A percentile compares a stretch with the other conserved stretches of the same genome.
Conservation (phyloP, 1,140 invertebrate species). For the Diachasmimorpha longicaudata region DNA sequence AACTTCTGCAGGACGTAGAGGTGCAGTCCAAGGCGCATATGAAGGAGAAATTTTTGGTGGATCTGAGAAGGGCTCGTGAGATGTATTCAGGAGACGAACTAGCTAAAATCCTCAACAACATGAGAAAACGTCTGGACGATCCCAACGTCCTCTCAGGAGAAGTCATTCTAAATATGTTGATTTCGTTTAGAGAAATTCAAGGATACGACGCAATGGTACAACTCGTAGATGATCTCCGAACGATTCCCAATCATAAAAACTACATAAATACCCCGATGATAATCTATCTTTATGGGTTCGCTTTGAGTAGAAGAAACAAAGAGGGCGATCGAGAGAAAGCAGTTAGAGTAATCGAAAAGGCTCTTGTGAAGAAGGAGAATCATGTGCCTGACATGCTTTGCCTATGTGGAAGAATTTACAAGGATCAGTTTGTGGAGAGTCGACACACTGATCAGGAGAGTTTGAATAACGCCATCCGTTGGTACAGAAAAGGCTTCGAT, state of each 20-base stretch:
- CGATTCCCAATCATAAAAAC: constrained; percentile 89
- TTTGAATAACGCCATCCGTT: constrained; percentile 91
- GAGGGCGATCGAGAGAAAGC: constrained; percentile 95
- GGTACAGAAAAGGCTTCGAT: constrained; percentile 98
- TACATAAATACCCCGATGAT: constrained; percentile 90
- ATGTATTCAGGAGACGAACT: constrained; percentile 85
- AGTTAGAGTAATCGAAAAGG: constrained; percentile 88
- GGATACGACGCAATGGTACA: constrained; percentile 99
- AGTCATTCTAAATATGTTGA: constrained; percentile 90
- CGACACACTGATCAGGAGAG: constrained; percentile 88
- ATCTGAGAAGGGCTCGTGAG: constrained; percentile 92
- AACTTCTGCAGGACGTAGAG: constrained; percentile 91
- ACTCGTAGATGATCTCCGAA: constrained; percentile 92
- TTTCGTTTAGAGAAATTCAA: constrained; percentile 89
- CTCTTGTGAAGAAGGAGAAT: constrained; percentile 90
- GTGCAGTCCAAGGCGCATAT: constrained; percentile 94
- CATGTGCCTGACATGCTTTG: constrained; percentile 97
- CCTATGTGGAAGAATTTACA: constrained; percentile 97
- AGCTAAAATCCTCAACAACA: constrained; percentile 83
- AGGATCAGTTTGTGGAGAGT: constrained; percentile 98
- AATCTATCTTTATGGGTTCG: constrained; percentile 94
- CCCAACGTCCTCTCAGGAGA: constrained; percentile 95
- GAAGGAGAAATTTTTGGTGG: constrained; percentile 96
- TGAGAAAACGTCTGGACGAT: constrained; percentile 93
- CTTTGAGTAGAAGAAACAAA: constrained; percentile 92